A percentile compares a stretch with the other conserved stretches of the same genome.
Evolutionary conservation across 1,140 invertebrate genomes (phyloP).

Genomic region (Plodia interpunctella): DNA sequence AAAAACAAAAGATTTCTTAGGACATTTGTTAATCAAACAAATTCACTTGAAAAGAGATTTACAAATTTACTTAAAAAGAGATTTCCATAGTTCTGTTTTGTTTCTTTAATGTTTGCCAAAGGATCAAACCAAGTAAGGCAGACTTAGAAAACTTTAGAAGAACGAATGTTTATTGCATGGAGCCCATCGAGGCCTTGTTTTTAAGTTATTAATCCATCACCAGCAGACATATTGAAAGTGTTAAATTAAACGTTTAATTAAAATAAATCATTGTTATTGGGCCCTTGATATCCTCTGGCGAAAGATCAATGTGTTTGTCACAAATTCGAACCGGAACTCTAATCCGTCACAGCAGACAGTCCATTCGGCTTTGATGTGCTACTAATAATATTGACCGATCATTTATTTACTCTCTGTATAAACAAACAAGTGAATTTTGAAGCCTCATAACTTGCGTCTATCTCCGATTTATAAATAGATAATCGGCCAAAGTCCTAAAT

Average conservation of each 20-base stretch:
- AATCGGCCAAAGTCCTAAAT: slow-evolving; percentile 7
- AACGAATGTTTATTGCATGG: too few relatives aligned
- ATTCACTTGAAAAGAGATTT: too few relatives aligned
- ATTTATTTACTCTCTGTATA: slow-evolving; percentile 35
- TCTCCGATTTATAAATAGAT: slow-evolving; percentile 37
- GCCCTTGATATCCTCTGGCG: neutral
- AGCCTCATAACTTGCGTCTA: slow-evolving; percentile 31
- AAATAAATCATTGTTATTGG: neutral
- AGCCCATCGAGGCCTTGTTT: neutral
- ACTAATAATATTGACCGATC: slow-evolving; percentile 50
- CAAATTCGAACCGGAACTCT: slow-evolving; percentile 9
- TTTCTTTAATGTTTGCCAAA: too few relatives aligned
- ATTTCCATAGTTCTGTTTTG: too few relatives aligned
- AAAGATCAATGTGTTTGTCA: slow-evolving; percentile 11
- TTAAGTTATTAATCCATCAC: neutral
- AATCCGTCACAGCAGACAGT: neutral
- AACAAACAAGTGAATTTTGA: slow-evolving; percentile 44
- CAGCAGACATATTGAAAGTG: neutral
- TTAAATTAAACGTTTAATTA: neutral
- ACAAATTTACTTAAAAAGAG: too few relatives aligned
- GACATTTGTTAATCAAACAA: too few relatives aligned
- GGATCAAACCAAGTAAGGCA: too few relatives aligned
- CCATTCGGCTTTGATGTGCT: slow-evolving; percentile 44
- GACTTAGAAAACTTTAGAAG: too few relatives aligned
- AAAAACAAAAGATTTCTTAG: too few relatives aligned